These are phyloP conservation scores for Leptodactylus fallax DNA, from an alignment of 2,797 vertebrate genomes.

Conservation along the genomic window DNA sequence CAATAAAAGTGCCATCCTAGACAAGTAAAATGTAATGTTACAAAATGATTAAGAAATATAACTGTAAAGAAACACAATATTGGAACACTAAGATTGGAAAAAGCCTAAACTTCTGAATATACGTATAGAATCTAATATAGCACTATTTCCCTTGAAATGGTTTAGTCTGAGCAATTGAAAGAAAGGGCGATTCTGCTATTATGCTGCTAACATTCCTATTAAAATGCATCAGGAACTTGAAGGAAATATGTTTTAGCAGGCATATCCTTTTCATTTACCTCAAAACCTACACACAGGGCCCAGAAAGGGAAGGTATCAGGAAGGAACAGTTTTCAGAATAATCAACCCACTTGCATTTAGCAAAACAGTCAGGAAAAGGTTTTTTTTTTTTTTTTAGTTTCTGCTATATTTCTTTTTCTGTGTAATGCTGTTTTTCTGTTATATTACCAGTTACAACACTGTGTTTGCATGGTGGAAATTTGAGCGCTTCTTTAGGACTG, in stretches of 20 bases:
- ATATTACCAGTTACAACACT: neutral
- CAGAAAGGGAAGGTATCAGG: conserved; percentile 61
- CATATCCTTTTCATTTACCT: conserved; percentile 60
- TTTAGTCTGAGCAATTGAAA: conserved; percentile 13
- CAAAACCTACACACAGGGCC: conserved; percentile 51
- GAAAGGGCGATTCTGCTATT: conserved; percentile 22
- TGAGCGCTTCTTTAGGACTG: neutral
- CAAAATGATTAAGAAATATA: too few species aligned
- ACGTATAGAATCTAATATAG: neutral
- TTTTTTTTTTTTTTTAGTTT: neutral
- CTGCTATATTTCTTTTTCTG: neutral
- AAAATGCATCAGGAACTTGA: conserved; percentile 57
- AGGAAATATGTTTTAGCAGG: conserved; percentile 61
- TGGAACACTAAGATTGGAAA: neutral
- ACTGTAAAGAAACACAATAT: too few species aligned
- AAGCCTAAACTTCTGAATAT: neutral
- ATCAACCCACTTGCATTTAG: conserved; percentile 33
- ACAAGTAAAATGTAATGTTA: too few species aligned
- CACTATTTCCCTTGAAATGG: neutral
- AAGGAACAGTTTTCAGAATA: conserved; percentile 54
- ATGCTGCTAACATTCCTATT: conserved; percentile 47
- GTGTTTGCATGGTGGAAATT: neutral
- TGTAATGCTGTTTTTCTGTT: neutral
- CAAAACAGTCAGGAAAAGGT: conserved; percentile 10
- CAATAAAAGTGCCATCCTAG: too few species aligned